Evolutionary conservation across 2,113 vertebrate species (phyloP).

Genomic region (Myrmecobius fasciatus): DNA sequence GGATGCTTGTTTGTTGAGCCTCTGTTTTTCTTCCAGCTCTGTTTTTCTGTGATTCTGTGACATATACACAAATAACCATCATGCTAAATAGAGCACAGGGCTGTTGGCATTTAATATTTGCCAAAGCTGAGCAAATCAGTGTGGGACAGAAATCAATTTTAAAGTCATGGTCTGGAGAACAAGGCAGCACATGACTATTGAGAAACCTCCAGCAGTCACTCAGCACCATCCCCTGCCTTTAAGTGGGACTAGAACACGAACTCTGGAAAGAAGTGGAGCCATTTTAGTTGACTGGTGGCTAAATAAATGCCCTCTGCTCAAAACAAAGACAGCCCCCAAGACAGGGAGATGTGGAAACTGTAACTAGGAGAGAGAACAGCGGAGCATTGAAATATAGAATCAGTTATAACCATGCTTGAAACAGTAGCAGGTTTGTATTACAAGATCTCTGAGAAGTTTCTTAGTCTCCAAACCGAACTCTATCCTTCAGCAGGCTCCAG

Average conservation of each 20-base stretch:
- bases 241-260: not conserved
- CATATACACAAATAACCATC: not conserved
- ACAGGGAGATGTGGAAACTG: not conserved
- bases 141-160: not conserved
- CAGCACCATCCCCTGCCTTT: not conserved
- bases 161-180: not conserved
- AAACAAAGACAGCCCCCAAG: not conserved
- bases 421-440: not conserved
- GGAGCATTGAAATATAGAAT: not conserved
- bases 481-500: not conserved
- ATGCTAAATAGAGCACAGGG: not conserved
- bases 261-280: not conserved
- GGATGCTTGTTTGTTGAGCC: not conserved
- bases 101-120: conserved; percentile 2
- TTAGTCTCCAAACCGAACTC: not conserved
- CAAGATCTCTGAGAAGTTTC: not conserved
- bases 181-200: not conserved
- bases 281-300: not conserved
- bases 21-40: not conserved
- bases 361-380: not conserved
- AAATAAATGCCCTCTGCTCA: not conserved
- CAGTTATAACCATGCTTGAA: not conserved
- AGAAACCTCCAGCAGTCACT: not conserved
- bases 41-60: not conserved
- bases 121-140: not conserved